A percentile compares a stretch with the other conserved stretches of the same genome.
Conservation (phyloP, 2,113 vertebrate species). For the Pteronura brasiliensis region DNA sequence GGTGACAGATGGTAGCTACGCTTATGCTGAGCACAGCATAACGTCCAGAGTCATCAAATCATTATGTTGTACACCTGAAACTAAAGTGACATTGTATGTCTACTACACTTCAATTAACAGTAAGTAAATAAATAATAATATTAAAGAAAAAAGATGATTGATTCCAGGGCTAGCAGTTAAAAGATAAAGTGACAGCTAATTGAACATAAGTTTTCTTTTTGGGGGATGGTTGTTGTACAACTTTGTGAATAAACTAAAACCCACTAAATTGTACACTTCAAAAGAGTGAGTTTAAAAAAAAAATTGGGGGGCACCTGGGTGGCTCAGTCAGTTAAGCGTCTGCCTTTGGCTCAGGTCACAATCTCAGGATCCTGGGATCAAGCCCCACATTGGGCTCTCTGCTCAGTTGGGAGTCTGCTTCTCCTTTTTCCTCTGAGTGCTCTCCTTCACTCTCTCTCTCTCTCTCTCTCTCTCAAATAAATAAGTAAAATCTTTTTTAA, state of each 20-base stretch:
- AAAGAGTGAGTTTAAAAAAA: background rate
- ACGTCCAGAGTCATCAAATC: background rate
- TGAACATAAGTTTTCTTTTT: background rate
- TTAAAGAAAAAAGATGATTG: background rate
- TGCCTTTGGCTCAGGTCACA: too few relatives aligned
- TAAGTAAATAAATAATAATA: background rate
- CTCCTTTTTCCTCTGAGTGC: too few relatives aligned
- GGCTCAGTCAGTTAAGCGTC: too few relatives aligned
- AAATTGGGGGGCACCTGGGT: too few relatives aligned
- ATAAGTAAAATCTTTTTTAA: too few relatives aligned
- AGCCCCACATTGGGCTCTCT: too few relatives aligned
- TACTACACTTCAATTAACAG: background rate
- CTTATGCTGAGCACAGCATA: background rate
- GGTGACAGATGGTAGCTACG: background rate
- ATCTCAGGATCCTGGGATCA: too few relatives aligned
- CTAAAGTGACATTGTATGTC: background rate
- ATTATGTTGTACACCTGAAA: background rate
- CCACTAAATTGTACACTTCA: background rate
- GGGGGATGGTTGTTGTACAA: background rate
- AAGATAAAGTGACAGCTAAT: background rate
- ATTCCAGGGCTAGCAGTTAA: background rate
- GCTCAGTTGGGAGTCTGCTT: too few relatives aligned
- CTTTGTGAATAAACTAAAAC: background rate
- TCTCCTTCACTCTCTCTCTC: too few relatives aligned
- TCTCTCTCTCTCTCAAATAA: too few relatives aligned